Base-by-base conservation (phyloP, 2,888 invertebrate species). In the Cheilosia grossa region DNA sequence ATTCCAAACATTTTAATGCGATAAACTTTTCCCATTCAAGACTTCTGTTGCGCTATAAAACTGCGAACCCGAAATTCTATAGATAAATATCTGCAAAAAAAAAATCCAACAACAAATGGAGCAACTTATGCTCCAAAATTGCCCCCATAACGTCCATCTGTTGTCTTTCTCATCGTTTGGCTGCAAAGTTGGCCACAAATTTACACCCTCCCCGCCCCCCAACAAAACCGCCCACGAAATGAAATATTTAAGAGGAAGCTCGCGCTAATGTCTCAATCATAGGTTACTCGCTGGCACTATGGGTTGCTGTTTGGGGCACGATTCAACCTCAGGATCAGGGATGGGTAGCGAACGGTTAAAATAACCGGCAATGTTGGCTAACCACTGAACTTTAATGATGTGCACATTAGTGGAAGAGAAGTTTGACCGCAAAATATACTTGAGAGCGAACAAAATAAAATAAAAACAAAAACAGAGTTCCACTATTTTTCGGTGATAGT, bases 351-450 rank as follows among this genome's bases (percentile, higher is more conserved):
- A 10, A 64, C 53, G 75, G 64, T 75, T 59, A 30, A 75, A 82
- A 75, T 59, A 64, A 70, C 64, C 63, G 64, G 51, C 58, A 47
- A 66, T 75, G 63, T 51, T 70, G 81, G 81, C 69, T 70, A 70
- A 82, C 81, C 81, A 69, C 81, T 82, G 81, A 82, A 82, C 81
- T 82, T 82, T 82, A 82, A 82, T 82, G 70, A 82, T 75, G 75
- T 75, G 75, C 75, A 63, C 75, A 75, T 75, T 75, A 82, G 81
- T 69, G 75, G 69, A 82, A 49, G 70, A 49, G 63, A 70, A 82
- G 64, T 82, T 82, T 70, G 53, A 82, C 81, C 81, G 30, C 81
- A 75, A 70, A 75, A 70, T 82, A 64, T 64, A 82, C 81, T 82
- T 69, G 59, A 64, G 51, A 58, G 69, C 10, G 5, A 15, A 47